Percentiles rank a stretch among this genome's conserved stretches.
These are phyloP conservation scores for Pocillopora verrucosa DNA, from an alignment of 64 coral and sea anemone species.

Conservation along the genomic window DNA sequence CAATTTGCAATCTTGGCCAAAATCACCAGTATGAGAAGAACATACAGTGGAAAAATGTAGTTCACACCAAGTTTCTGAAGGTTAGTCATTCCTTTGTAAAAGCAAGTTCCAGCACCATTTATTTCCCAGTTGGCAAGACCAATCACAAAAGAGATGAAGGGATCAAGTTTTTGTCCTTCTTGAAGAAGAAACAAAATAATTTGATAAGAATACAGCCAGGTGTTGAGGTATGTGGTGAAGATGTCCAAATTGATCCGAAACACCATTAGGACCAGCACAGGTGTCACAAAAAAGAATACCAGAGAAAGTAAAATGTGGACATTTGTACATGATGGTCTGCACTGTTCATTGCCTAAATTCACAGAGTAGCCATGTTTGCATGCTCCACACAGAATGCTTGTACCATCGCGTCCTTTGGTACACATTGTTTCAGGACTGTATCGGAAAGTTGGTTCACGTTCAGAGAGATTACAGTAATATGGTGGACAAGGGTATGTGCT, in stretches of 20 bases:
- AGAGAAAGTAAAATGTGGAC: slow-evolving; percentile 49
- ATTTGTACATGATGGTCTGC: slow-evolving; percentile 20
- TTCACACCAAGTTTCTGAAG: slow-evolving; percentile 81
- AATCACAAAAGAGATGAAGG: slow-evolving; percentile 61
- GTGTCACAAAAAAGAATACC: slow-evolving; percentile 38
- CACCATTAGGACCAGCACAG: slow-evolving; percentile 56
- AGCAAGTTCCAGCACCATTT: slow-evolving; percentile 18
- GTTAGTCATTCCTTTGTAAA: slow-evolving; percentile 65
- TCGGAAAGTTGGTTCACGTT: not conserved
- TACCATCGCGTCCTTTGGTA: slow-evolving; percentile 34
- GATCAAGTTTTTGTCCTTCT: slow-evolving; percentile 63
- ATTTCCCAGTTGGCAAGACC: slow-evolving; percentile 66
- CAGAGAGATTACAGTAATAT: slow-evolving; percentile 24
- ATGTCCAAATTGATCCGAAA: slow-evolving; percentile 71
- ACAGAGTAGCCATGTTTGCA: slow-evolving; percentile 55
- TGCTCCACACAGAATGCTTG: slow-evolving; percentile 64
- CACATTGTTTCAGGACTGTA: slow-evolving; percentile 52
- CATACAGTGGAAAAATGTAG: slow-evolving; percentile 69
- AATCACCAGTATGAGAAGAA: slow-evolving; percentile 64
- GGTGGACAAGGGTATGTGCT: slow-evolving; percentile 70
- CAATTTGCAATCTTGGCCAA: slow-evolving; percentile 57
- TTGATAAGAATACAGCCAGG: slow-evolving; percentile 89
- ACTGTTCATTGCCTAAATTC: slow-evolving; percentile 53
- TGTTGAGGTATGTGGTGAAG: slow-evolving; percentile 76
- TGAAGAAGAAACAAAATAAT: slow-evolving; percentile 62